Percentiles rank a stretch among this genome's conserved stretches.
Evolutionary conservation across 1,140 invertebrate species (phyloP).

Genomic region (Ips typographus): DNA sequence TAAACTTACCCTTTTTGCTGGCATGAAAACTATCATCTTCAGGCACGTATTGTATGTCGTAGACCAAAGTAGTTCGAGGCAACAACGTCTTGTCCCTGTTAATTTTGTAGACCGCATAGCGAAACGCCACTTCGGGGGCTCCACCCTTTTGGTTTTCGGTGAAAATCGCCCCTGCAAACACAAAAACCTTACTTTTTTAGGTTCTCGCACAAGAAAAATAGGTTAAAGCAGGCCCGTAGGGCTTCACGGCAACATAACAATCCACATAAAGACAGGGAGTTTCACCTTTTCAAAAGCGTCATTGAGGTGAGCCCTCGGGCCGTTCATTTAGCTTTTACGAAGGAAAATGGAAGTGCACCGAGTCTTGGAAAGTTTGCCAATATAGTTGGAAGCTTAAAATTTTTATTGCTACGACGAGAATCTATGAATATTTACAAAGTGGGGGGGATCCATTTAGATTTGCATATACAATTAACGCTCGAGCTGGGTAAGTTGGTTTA

Average conservation of each 20-base stretch:
- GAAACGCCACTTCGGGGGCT: constrained; percentile 83
- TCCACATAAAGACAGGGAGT: too few relatives aligned
- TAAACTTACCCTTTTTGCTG: constrained; percentile 78
- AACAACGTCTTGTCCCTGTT: constrained; percentile 84
- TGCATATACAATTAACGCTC: too few relatives aligned
- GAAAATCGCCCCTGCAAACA: constrained; percentile 79
- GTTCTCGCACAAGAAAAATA: background rate
- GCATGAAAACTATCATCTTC: constrained; percentile 85
- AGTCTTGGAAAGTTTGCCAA: too few relatives aligned
- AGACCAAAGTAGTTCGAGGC: constrained; percentile 81
- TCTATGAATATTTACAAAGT: too few relatives aligned
- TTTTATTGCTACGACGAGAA: too few relatives aligned
- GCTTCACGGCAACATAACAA: too few relatives aligned
- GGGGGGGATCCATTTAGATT: too few relatives aligned
- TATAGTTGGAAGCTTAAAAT: too few relatives aligned
- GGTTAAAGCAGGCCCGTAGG: background rate
- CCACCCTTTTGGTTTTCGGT: constrained; percentile 84
- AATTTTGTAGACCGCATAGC: constrained; percentile 88
- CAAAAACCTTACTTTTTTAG: background rate
- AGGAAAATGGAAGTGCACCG: too few relatives aligned
- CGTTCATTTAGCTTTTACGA: background rate
- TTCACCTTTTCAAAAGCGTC: too few relatives aligned
- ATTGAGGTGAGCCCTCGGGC: background rate
- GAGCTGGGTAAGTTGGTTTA: too few relatives aligned
- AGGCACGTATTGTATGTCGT: constrained; percentile 88